Conservation (phyloP, 2,888 invertebrate genomes). For the Tetrapedia diversipes region DNA sequence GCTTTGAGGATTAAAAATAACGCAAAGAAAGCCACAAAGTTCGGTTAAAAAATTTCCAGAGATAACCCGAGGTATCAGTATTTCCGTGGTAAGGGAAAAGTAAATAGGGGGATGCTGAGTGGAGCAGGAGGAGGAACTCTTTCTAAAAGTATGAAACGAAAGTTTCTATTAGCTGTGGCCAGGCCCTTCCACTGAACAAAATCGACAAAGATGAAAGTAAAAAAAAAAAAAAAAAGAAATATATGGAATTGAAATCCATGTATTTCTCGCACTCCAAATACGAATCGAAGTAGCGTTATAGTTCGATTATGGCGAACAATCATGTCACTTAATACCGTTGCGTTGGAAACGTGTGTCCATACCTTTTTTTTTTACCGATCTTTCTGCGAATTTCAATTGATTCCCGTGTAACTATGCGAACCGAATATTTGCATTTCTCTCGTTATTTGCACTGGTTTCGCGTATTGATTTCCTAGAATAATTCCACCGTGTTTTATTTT, state of each 20-base stretch:
- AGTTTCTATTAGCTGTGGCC: constrained; percentile 15
- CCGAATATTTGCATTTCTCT: too few relatives aligned
- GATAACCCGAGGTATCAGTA: not conserved
- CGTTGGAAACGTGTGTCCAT: too few relatives aligned
- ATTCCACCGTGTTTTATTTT: too few relatives aligned
- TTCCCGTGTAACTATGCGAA: too few relatives aligned
- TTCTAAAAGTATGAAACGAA: constrained; percentile 10
- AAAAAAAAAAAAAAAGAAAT: not conserved
- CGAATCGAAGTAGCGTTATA: not conserved
- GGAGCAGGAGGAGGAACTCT: not conserved
- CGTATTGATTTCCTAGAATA: too few relatives aligned
- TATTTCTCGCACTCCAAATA: not conserved
- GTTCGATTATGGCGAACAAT: not conserved
- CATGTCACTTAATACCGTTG: too few relatives aligned
- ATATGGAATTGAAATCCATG: constrained; percentile 1
- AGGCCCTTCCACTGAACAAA: too few relatives aligned
- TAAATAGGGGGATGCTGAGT: not conserved
- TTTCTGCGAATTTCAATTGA: too few relatives aligned
- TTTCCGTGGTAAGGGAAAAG: not conserved
- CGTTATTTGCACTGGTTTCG: too few relatives aligned
- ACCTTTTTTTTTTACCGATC: too few relatives aligned
- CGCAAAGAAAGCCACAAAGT: not conserved
- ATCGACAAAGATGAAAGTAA: not conserved
- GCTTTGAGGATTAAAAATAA: not conserved
- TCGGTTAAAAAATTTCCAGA: too few relatives aligned